Evolutionary conservation across 2,113 vertebrate genomes (phyloP).

Genomic region (Indicator maculatus): DNA sequence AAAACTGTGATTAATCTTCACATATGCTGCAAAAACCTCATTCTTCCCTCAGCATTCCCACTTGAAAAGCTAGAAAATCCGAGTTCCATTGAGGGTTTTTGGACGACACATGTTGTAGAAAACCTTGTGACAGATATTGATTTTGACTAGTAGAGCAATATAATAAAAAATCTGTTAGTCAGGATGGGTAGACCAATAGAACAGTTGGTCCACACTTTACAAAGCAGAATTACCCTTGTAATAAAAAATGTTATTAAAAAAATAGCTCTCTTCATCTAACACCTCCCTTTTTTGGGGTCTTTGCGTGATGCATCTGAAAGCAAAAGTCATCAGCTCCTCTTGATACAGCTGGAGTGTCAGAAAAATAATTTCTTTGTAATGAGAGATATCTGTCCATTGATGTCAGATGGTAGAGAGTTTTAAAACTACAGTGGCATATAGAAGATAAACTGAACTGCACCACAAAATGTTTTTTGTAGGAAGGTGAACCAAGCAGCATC

Average conservation of each 20-base stretch:
- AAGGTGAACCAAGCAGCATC: background rate
- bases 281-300: background rate
- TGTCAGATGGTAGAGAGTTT: background rate
- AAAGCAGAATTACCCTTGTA: background rate
- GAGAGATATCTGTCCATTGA: background rate
- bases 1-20: background rate
- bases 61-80: conserved; percentile 6
- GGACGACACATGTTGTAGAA: background rate
- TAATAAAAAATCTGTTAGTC: background rate
- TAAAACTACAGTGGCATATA: background rate
- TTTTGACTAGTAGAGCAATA: background rate
- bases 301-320: background rate
- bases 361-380: background rate
- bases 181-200: background rate
- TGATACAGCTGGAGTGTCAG: background rate
- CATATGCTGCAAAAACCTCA: background rate
- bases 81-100: background rate
- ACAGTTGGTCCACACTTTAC: background rate
- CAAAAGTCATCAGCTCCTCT: background rate
- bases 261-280: background rate
- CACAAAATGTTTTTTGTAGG: background rate
- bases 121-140: background rate
- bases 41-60: background rate
- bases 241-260: background rate
- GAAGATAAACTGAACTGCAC: background rate